phyloP scores from a whole-genome alignment of 2,113 vertebrate genomes.

The Halcyon malimbica region DNA sequence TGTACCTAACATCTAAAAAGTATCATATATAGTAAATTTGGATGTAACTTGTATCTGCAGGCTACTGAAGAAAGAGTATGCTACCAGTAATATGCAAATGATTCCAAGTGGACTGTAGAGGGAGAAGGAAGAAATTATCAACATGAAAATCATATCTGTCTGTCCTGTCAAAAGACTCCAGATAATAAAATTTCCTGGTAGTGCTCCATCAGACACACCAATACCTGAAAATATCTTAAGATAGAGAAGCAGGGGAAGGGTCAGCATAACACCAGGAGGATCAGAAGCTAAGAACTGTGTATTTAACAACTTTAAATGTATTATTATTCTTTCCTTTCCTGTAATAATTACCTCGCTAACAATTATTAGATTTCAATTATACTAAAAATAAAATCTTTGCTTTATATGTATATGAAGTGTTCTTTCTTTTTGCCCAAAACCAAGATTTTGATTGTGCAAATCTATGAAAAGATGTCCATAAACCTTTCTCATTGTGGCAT shows the following conservation, averaged over 20 bases:
- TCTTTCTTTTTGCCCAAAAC: not conserved
- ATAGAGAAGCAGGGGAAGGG: not conserved
- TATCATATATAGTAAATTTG: not conserved
- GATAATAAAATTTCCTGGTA: not conserved
- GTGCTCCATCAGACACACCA: accelerated
- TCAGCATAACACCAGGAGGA: not conserved
- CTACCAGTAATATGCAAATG: not conserved
- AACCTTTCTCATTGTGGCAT: not conserved
- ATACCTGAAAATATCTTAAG: not conserved
- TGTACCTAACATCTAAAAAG: not conserved
- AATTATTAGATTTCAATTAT: not conserved
- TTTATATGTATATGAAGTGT: not conserved
- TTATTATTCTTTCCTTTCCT: not conserved
- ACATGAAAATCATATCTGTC: not conserved
- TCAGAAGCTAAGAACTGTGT: not conserved
- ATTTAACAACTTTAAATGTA: not conserved
- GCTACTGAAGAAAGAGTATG: not conserved
- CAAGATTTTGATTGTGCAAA: not conserved
- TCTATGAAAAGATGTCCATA: not conserved
- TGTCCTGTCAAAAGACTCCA: not conserved
- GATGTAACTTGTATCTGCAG: not conserved
- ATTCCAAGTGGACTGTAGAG: not conserved
- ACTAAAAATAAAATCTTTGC: not conserved
- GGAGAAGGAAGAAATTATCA: not conserved
- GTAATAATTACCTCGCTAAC: not conserved